Base-by-base conservation (phyloP, 2,888 invertebrate genomes). In the Loripinus fragilis region DNA sequence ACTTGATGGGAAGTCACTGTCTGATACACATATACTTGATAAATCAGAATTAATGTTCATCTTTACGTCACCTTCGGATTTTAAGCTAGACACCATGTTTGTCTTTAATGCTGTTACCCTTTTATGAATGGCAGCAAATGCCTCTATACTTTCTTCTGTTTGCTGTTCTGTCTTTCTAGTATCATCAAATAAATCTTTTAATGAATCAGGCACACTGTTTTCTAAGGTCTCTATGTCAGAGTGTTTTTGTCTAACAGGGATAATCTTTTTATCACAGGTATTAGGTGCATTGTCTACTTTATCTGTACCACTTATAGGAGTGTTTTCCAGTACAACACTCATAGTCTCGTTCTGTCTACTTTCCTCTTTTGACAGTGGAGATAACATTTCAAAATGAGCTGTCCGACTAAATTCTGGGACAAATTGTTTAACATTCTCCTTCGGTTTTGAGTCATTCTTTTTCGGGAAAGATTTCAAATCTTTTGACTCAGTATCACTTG, bases 361-460 rank as follows among this genome's bases (percentile, higher is more conserved):
- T 28, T 83, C 80, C 64, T 83, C 83, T 41, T 66, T 75, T n/a
- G 80, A 80, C n/a, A 83, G 50, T n/a, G 64, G 35, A 17, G 35
- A 33, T 41, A 83, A 65, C 33, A 67, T 78, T 67, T 83, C 83
- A 1, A 64, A 30, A n/a, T 74, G 73, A 3, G 68, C 64, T 23
- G 74, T 20, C 15, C 12, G 50, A 41, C 68, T 76, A 50, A 65
- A 48, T 0, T 55, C 68, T 20, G 69, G 35, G 10, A 64, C 45
- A 7, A 76, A 73, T 23, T 64, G 75, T 5, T 28, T 65, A 25
- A 72, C 28, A 23, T 66, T 72, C 1, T 25, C 35, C 20, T 68
- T 68, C 10, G 42, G 42, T 15, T 30, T 38, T 5, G 23, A n/a
- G 50, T 64, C 60, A 71, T 20, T 41, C 15, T 33, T 33, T 35